Evolutionary conservation across 1,140 invertebrate species (phyloP).

Genomic region (Atopsyche davidsoni): DNA sequence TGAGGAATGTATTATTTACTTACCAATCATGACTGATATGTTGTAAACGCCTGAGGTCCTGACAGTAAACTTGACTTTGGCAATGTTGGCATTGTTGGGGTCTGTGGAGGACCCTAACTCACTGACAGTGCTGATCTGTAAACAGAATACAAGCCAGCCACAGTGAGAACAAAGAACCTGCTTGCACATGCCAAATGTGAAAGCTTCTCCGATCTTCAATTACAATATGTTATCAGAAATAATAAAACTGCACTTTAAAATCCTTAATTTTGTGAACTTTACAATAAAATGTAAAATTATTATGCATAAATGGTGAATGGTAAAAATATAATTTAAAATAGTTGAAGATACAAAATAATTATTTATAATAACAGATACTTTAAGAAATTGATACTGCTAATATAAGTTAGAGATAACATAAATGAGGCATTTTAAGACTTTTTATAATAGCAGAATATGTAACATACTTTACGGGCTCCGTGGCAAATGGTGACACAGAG

Average conservation of each 20-base stretch:
- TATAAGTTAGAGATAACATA: not conserved
- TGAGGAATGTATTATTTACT: constrained; percentile 51
- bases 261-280: no score
- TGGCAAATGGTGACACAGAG: constrained; percentile 80
- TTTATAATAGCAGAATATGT: not conserved
- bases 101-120: constrained; percentile 82
- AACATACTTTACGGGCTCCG: constrained; percentile 66
- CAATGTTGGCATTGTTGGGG: constrained; percentile 74
- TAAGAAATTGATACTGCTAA: not conserved
- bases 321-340: no score
- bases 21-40: constrained; percentile 76
- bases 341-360: no score
- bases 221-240: no score
- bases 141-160: constrained; percentile 22
- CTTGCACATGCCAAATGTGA: no score
- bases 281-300: no score
- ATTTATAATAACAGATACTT: no score
- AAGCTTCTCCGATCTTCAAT: no score
- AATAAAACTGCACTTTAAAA: no score
- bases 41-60: constrained; percentile 82
- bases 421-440: not conserved
- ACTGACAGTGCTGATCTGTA: constrained; percentile 65
- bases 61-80: constrained; percentile 85
- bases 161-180: no score
- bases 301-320: no score